These are phyloP conservation scores for Zhuqinia jingwanae DNA, from an alignment of 2,888 invertebrate genomes.

Conservation along the genomic window DNA sequence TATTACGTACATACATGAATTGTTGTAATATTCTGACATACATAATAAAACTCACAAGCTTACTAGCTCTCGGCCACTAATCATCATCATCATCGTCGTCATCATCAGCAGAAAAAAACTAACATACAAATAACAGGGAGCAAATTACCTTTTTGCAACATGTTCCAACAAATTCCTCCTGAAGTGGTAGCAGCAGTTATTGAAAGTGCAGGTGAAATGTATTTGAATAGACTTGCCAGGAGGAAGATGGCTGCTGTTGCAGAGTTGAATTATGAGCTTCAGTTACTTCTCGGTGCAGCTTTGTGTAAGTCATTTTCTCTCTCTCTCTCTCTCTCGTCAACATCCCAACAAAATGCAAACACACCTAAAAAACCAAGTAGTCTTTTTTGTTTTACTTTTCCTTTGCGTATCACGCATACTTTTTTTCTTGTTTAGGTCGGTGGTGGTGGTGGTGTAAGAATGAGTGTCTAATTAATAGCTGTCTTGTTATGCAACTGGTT, in stretches of 20 bases:
- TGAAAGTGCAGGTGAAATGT: conserved; percentile 69
- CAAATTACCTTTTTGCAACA: conserved; percentile 45
- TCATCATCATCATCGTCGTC: neutral
- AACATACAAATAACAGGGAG: conserved; percentile 13
- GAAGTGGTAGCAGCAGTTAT: conserved; percentile 56
- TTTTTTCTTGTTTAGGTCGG: conserved; percentile 49
- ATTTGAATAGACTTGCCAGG: conserved; percentile 50
- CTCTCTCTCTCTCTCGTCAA: conserved; percentile 1
- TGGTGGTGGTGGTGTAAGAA: conserved; percentile 62
- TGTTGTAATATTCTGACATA: neutral
- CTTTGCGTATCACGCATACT: conserved; percentile 43
- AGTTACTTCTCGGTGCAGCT: conserved; percentile 38
- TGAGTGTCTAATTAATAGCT: conserved; percentile 73
- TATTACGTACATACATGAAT: neutral
- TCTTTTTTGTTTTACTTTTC: conserved; percentile 17
- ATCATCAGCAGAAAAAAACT: neutral
- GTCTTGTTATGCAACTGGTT: conserved; percentile 73
- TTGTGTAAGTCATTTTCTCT: conserved; percentile 53
- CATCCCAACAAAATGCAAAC: neutral
- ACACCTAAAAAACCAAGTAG: neutral
- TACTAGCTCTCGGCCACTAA: neutral
- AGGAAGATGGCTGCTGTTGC: conserved; percentile 64
- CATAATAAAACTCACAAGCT: conserved; percentile 12
- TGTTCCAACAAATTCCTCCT: conserved; percentile 67
- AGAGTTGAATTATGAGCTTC: conserved; percentile 65